A percentile compares a stretch with the other conserved stretches of the same genome.
Conservation (phyloP, 1,140 invertebrate species). For the Cepaea nemoralis region DNA sequence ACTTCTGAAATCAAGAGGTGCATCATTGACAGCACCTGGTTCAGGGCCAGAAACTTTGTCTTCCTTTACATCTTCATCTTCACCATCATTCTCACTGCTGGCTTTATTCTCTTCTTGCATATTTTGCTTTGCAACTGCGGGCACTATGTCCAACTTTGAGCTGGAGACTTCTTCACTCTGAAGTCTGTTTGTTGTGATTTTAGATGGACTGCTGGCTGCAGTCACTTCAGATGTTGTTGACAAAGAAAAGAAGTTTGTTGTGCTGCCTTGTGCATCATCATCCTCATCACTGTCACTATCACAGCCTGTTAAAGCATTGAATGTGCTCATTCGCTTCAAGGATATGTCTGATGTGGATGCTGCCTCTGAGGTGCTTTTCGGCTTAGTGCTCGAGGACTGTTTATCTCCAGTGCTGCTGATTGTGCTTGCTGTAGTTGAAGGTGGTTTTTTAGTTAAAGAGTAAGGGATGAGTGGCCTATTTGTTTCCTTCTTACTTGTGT, state of each 20-base stretch:
- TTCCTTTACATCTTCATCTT: background rate
- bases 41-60: conserved; percentile 17
- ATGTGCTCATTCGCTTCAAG: conserved; percentile 35
- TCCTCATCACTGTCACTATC: conserved; percentile 61
- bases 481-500: conserved; percentile 54
- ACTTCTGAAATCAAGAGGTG: conserved; percentile 40
- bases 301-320: conserved; percentile 47
- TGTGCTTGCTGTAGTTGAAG: background rate
- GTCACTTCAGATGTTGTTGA: conserved; percentile 21
- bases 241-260: conserved; percentile 32
- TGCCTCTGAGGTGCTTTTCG: background rate
- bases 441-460: conserved; percentile 49
- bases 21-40: conserved; percentile 38
- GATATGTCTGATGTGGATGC: conserved; percentile 28
- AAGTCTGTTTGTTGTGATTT: background rate
- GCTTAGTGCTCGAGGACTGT: background rate
- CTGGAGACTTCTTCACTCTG: conserved; percentile 31
- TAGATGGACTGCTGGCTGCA: too few relatives aligned
- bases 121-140: background rate
- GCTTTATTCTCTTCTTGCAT: background rate
- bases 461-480: conserved; percentile 59
- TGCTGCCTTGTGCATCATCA: conserved; percentile 14
- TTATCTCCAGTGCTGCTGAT: background rate
- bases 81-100: conserved; percentile 6
- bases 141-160: background rate